These are phyloP conservation scores for Ennomos erosarius DNA, from an alignment of 2,888 invertebrate species.

Conservation along the genomic window DNA sequence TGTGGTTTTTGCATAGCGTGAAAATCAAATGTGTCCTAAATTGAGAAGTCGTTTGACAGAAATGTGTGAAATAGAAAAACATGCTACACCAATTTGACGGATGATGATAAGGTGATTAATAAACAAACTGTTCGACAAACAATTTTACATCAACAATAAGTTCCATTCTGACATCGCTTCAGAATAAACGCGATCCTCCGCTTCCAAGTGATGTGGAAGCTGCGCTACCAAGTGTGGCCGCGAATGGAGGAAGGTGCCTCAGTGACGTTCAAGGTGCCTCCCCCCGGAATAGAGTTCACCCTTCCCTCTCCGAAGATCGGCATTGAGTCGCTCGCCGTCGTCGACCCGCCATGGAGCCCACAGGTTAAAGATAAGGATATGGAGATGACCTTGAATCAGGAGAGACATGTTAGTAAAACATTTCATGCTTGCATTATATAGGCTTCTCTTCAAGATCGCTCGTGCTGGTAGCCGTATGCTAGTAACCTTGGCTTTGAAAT, in stretches of 20 bases:
- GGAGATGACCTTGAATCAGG: constrained; percentile 99
- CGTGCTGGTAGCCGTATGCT: not conserved
- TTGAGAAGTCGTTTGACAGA: too few species aligned
- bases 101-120: too few species aligned
- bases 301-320: constrained; percentile 99
- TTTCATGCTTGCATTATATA: constrained; percentile 21
- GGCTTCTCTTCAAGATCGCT: constrained; percentile 7
- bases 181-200: constrained; percentile 84
- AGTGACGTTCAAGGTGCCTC: constrained; percentile 98
- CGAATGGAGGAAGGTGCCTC: constrained; percentile 99
- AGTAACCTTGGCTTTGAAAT: not conserved
- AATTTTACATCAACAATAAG: too few species aligned
- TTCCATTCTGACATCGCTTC: constrained; percentile 23
- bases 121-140: too few species aligned
- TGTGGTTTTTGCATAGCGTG: too few species aligned
- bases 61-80: too few species aligned
- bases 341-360: constrained; percentile 99
- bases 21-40: too few species aligned
- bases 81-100: too few species aligned
- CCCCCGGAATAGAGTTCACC: constrained; percentile 99
- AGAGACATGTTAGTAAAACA: constrained; percentile 91
- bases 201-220: constrained; percentile 98
- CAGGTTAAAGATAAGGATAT: constrained; percentile 99
- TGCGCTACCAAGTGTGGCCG: constrained; percentile 99
- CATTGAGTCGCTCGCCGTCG: constrained; percentile 96